Conservation (phyloP, 2,888 invertebrate species). For the Philhelius pedissequus region DNA sequence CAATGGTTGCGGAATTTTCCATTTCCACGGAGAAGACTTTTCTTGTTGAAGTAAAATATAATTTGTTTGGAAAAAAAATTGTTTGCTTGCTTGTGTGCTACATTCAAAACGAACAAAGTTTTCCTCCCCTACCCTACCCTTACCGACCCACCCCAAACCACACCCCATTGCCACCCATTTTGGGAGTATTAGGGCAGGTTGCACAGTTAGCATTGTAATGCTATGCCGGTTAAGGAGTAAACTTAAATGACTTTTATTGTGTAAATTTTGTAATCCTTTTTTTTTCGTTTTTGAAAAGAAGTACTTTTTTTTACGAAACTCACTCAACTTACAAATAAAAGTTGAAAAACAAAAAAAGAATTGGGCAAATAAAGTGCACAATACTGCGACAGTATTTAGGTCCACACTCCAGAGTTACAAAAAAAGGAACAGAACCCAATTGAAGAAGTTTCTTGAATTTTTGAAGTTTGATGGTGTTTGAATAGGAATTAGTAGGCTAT, state of each 20-base stretch:
- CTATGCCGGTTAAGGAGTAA: conserved; percentile 26
- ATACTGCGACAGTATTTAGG: conserved; percentile 9
- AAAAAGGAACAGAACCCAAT: neutral
- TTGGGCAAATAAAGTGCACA: conserved; percentile 1
- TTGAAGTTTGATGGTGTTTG: conserved; percentile 8
- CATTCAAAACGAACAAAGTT: conserved; percentile 27
- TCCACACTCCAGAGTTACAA: neutral
- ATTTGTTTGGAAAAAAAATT: conserved; percentile 46
- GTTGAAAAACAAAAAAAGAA: neutral
- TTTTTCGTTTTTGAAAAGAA: neutral
- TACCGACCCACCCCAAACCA: neutral
- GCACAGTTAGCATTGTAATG: conserved; percentile 16
- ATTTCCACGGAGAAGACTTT: conserved; percentile 54
- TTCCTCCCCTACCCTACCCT: neutral
- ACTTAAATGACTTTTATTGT: conserved; percentile 58
- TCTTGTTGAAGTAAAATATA: conserved; percentile 64
- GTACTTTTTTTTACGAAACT: conserved; percentile 13
- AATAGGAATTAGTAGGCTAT: neutral
- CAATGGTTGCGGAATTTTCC: conserved; percentile 52
- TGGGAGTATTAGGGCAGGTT: conserved; percentile 21
- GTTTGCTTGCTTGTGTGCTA: conserved; percentile 20
- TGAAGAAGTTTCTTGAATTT: conserved; percentile 24
- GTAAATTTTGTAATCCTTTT: conserved; percentile 2
- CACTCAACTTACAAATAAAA: neutral
- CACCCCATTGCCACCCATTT: neutral